Evolutionary conservation across 1,140 invertebrate species (phyloP), one percentile per base, ranked within the genome.

Genomic region (Anastrepha ludens): DNA sequence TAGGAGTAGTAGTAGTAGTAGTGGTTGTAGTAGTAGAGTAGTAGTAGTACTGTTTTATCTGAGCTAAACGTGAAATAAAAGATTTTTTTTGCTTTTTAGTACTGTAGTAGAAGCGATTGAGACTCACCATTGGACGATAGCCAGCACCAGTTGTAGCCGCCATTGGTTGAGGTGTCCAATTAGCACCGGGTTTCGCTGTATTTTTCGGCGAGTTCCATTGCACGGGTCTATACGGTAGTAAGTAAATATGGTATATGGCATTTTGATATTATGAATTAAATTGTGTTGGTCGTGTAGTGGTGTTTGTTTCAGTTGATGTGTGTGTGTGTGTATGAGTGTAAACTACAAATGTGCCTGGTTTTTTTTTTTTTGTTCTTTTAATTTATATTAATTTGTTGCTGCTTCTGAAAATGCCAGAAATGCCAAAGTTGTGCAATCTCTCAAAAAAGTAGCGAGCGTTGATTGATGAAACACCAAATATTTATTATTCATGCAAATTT

Each of bases 181-280:
- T 94, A 88, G 95, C 94, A 89, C 96, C 95, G 47, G 96, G 94
- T 94, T 97, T 97, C 78, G 96, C 96, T 86, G 95, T 94, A 93
- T 97, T 97, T 94, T 97, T 97, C 78, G 97, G 97, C 62, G 97
- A 97, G 93, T 97, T 97, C 97, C 97, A 97, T 94, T 97, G 97
- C 94, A 97, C 95, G 87, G 95, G 95, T 92, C 95, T 95, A 90
- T 88, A 86, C 74, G 47, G 74, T 64, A 88, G 74, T 78, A 86
- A 78, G 64, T 78, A 88, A 55, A 55, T 50, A 20, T 60, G 85
- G 85, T 60, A 81, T 58, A 81, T 81, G 74, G n/a, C 9, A 81
- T 81, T 58, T 55, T 20, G 74, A 81, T 81, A 55, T 20, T 20
- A 81, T 55, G 74, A 81, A 81, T 81, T 81, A 55, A 81, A n/a